Percentiles rank a stretch among this genome's conserved stretches.
phyloP scores from a whole-genome alignment of 37 sponge, comb jelly and placozoan species.

The Bolinopsis microptera region DNA sequence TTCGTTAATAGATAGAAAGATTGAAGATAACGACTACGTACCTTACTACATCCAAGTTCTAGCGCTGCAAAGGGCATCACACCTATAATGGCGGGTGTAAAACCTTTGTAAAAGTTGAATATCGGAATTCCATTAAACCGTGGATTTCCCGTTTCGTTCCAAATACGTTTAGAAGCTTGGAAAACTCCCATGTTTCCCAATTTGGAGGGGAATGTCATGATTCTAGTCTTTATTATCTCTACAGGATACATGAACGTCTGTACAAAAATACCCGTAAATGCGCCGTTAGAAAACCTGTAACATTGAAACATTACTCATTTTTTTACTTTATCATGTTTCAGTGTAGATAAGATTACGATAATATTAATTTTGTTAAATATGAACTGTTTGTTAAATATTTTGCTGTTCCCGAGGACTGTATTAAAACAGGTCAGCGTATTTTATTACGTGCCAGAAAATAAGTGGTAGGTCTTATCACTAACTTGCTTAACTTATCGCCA shows the following conservation, averaged over 20 bases:
- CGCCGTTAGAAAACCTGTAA: slow-evolving; percentile 6
- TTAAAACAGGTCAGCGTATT: no score
- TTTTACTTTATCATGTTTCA: no score
- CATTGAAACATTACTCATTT: no score
- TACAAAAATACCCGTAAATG: not conserved
- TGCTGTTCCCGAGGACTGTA: no score
- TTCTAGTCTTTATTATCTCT: slow-evolving; percentile 7
- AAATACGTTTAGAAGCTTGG: not conserved
- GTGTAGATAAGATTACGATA: no score
- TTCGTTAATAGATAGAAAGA: no score
- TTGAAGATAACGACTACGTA: no score
- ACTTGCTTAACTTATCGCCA: not conserved
- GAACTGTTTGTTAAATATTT: no score
- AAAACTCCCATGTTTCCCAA: not conserved
- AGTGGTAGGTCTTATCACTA: no score
- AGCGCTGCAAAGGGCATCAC: slow-evolving; percentile 54
- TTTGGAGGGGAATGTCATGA: not conserved
- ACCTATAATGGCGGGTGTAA: not conserved
- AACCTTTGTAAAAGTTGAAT: slow-evolving; percentile 24
- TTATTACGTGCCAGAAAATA: no score
- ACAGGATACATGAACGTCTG: slow-evolving; percentile 31
- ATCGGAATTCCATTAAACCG: not conserved
- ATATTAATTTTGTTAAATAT: no score
- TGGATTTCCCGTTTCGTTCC: not conserved
- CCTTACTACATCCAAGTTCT: slow-evolving; percentile 36